Percentiles rank a stretch among this genome's conserved stretches.
phyloP scores from a whole-genome alignment of 2,888 invertebrate genomes.

The Aplocera efformata region DNA sequence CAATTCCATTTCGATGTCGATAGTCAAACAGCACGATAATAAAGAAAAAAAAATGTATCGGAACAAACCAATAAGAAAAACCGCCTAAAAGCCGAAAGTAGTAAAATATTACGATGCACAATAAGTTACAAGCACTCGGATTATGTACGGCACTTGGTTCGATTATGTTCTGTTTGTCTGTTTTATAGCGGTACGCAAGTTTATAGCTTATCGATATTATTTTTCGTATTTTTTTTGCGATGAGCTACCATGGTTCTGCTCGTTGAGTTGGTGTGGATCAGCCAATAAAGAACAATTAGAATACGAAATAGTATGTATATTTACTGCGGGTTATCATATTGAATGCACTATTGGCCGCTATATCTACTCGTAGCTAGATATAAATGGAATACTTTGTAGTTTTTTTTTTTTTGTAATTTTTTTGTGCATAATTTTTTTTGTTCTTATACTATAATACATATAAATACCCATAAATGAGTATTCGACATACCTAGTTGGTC shows the following conservation, averaged over 20 bases:
- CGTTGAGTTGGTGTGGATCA: constrained; percentile 41
- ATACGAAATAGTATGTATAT: no score
- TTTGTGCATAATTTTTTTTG: no score
- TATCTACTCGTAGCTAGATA: no score
- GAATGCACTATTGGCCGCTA: no score
- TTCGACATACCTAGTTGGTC: no score
- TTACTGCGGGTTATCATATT: no score
- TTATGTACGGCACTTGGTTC: constrained; percentile 48
- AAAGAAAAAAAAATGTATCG: constrained; percentile 25
- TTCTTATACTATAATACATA: no score
- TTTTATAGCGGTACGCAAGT: constrained; percentile 70
- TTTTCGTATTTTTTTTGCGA: constrained; percentile 67
- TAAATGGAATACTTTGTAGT: no score
- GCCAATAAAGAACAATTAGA: no score
- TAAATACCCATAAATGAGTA: no score
- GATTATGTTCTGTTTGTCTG: constrained; percentile 75
- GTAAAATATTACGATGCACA: constrained; percentile 75
- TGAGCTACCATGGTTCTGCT: constrained; percentile 45
- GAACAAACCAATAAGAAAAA: constrained; percentile 29
- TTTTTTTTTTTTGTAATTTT: no score
- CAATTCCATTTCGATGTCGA: constrained; percentile 14
- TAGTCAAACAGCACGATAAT: constrained; percentile 18
- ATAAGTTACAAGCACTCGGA: constrained; percentile 57
- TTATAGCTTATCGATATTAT: constrained; percentile 77
- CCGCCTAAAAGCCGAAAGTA: constrained; percentile 59